Base-by-base conservation (phyloP, 2,113 vertebrate species). In the Scomber japonicus region DNA sequence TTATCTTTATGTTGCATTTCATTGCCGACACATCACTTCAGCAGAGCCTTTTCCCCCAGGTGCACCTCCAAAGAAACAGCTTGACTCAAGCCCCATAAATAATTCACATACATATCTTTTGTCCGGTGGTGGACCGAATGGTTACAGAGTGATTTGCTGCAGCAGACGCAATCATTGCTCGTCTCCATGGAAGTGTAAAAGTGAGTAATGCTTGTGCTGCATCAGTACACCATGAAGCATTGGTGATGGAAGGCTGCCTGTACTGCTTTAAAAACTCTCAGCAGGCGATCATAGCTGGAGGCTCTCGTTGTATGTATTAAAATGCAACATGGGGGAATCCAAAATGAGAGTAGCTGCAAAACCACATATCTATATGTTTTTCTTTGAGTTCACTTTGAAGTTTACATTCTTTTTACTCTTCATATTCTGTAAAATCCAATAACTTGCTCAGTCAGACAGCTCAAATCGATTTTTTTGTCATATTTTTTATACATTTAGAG, bases 221-320 rank as follows among this genome's bases (percentile, higher is more conserved):
- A 71, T 75, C 48, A 40, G 35, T 66, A 46, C 69, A 72, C 53
- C 24, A 1, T 3, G 44, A 17, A 10, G 75, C 54, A 63, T 70
- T 40, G 71, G 70, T 77, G 80, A 84, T 51, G 70, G 79, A 85
- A 80, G 88, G 73, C 55, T 49, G 80, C 65, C 82, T 79, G 67
- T 2, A 30, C 71, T 65, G 74, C 72, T 68, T 83, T 80, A 46
- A 55, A 77, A 68, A 12, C 74, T 48, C 51, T 76, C 80, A 80
- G 70, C 44, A 45, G 75, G 56, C 30, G 40, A 46, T 44, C 30
- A 82, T 53, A 10, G 79, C 73, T 45, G 59, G 45, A 54, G 61
- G 80, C 46, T 53, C 30, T 0, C 8, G 35, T 51, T 72, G 78
- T 55, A 50, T 31, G 73, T 57, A 56, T 66, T 30, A 76, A 82